Evolutionary conservation across 2,113 vertebrate species (phyloP).

Genomic region (Bos indicus): DNA sequence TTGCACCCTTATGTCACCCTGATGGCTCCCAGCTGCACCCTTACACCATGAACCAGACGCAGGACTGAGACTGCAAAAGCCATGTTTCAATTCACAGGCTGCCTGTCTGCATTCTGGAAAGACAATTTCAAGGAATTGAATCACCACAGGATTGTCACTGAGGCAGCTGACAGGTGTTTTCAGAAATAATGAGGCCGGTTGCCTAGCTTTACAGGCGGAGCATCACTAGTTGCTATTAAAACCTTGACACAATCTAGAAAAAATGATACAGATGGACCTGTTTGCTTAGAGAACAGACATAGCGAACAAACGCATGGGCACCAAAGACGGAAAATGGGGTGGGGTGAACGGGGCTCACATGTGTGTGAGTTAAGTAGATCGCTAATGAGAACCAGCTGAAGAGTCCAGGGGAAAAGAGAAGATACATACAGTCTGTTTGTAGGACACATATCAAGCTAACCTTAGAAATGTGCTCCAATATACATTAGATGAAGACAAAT

Average conservation of each 20-base stretch:
- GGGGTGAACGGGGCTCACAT: not conserved
- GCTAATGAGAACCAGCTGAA: not conserved
- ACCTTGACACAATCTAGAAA: not conserved
- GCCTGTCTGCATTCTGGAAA: not conserved
- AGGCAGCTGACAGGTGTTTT: not conserved
- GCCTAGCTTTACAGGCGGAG: not conserved
- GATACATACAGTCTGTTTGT: not conserved
- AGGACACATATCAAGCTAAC: not conserved
- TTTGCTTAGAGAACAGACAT: not conserved
- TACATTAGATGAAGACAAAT: not conserved
- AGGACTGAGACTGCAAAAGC: not conserved
- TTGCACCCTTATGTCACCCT: not conserved
- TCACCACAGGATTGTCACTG: no score
- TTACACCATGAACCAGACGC: not conserved
- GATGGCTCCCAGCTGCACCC: not conserved
- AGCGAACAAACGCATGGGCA: not conserved
- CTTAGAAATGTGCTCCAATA: not conserved
- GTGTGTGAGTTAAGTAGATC: fast-evolving
- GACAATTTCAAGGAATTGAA: not conserved
- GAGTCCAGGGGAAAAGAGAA: not conserved
- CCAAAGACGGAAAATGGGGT: not conserved
- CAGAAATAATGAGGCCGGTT: not conserved
- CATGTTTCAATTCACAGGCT: not conserved
- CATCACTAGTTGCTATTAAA: not conserved
- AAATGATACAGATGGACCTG: not conserved